Evolutionary conservation across 2,797 vertebrate genomes (phyloP).

Genomic region (Thalassophryne amazonica): DNA sequence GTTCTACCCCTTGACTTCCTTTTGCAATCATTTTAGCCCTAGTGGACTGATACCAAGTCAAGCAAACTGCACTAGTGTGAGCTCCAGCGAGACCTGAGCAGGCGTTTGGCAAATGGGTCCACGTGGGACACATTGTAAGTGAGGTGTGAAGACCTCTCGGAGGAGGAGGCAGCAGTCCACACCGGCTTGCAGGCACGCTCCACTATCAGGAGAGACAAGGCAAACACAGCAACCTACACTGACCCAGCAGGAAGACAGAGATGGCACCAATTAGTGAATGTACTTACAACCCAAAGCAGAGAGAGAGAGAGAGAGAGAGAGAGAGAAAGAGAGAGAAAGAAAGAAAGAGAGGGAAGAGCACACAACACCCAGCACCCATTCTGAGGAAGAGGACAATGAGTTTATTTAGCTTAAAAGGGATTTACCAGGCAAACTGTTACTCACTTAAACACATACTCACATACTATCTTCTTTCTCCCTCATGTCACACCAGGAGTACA

Average conservation of each 20-base stretch:
- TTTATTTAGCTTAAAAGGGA: conserved; percentile 82
- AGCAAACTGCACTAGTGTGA: conserved; percentile 17
- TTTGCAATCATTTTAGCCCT: too few species aligned
- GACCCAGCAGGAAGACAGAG: conserved; percentile 71
- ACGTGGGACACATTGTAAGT: conserved; percentile 33
- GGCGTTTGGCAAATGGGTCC: conserved; percentile 39
- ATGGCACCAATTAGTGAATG: conserved; percentile 74
- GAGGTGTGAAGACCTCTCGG: conserved; percentile 57
- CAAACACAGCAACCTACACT: conserved; percentile 66
- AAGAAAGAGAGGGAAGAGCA: conserved; percentile 2
- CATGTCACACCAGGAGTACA: conserved; percentile 46
- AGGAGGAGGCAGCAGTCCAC: conserved; percentile 30
- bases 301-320: not conserved
- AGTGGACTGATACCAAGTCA: conserved; percentile 13
- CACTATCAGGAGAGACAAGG: conserved; percentile 53
- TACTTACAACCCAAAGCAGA: conserved; percentile 62
- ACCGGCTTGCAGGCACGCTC: conserved; percentile 38
- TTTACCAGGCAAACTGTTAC: conserved; percentile 77
- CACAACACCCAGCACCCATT: conserved; percentile 47
- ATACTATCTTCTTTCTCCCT: conserved; percentile 43
- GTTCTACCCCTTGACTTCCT: too few species aligned
- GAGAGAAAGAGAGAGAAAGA: conserved; percentile 22
- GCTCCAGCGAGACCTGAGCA: conserved; percentile 16
- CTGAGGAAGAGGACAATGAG: conserved; percentile 76
- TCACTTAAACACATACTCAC: conserved; percentile 67